These are phyloP conservation scores for Andricus curvator DNA, from an alignment of 2,888 invertebrate genomes.

Conservation along the genomic window DNA sequence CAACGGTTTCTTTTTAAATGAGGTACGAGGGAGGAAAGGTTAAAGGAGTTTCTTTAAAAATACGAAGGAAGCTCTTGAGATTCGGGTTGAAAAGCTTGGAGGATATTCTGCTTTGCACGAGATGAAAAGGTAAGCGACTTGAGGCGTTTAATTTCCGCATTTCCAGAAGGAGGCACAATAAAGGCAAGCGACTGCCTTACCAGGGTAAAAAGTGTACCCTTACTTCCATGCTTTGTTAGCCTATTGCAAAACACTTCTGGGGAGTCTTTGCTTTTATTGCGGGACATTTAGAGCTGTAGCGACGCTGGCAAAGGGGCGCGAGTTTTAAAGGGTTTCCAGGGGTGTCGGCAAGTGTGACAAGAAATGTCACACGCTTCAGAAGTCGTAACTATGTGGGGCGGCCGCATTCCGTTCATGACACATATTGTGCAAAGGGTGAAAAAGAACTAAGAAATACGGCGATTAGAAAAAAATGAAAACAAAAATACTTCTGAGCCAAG, in stretches of 20 bases:
- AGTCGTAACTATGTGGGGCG: slow-evolving; percentile 67
- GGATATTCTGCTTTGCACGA: slow-evolving; percentile 37
- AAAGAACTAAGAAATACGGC: slow-evolving; percentile 53
- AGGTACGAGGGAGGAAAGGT: slow-evolving; percentile 28
- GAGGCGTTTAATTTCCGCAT: slow-evolving; percentile 55
- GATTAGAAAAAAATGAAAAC: not conserved
- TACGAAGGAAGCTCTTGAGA: slow-evolving; percentile 38
- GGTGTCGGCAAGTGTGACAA: slow-evolving; percentile 70
- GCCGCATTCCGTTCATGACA: slow-evolving; percentile 61
- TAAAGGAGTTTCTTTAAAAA: slow-evolving; percentile 32
- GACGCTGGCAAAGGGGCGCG: slow-evolving; percentile 53
- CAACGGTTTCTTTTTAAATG: slow-evolving; percentile 32
- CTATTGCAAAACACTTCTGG: slow-evolving; percentile 39
- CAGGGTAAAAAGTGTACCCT: slow-evolving; percentile 21
- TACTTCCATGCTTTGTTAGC: slow-evolving; percentile 31
- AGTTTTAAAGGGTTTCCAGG: slow-evolving; percentile 56
- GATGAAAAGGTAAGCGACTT: slow-evolving; percentile 44
- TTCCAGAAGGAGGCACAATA: slow-evolving; percentile 39
- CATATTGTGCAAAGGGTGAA: slow-evolving; percentile 59
- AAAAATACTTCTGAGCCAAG: too few relatives aligned
- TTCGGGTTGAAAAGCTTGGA: slow-evolving; percentile 34
- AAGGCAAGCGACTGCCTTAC: slow-evolving; percentile 12
- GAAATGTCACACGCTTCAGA: slow-evolving; percentile 73
- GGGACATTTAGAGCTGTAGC: slow-evolving; percentile 63
- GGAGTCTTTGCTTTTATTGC: slow-evolving; percentile 65